Evolutionary conservation across 2,888 invertebrate species (phyloP).

Genomic region (Hedya salicella): DNA sequence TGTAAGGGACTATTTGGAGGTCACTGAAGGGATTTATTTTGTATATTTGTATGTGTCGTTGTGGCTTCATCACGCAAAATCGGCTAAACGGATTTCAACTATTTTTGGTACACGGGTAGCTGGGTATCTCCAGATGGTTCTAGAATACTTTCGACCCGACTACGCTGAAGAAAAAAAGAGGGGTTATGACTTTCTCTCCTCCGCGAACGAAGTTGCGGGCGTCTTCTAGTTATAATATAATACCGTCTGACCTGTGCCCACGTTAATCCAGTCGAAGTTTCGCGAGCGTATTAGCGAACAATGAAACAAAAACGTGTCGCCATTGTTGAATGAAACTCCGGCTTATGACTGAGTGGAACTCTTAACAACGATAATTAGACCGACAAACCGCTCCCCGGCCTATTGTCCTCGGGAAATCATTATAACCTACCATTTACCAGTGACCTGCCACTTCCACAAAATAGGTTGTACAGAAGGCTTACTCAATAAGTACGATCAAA

Average conservation of each 20-base stretch:
- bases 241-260: slow-evolving; percentile 51
- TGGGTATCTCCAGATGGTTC: too few relatives aligned
- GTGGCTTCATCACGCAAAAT: too few relatives aligned
- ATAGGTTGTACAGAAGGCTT: slow-evolving; percentile 19
- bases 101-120: too few relatives aligned
- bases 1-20: too few relatives aligned
- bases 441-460: slow-evolving; percentile 22
- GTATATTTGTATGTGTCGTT: too few relatives aligned
- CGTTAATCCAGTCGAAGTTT: slow-evolving; percentile 65
- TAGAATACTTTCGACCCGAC: too few relatives aligned
- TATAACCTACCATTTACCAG: slow-evolving; percentile 47
- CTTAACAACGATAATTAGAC: slow-evolving; percentile 66
- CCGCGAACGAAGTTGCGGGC: too few relatives aligned
- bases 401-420: slow-evolving; percentile 57
- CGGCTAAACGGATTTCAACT: too few relatives aligned
- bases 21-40: too few relatives aligned
- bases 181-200: too few relatives aligned
- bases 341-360: slow-evolving; percentile 61
- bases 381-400: slow-evolving; percentile 54
- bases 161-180: too few relatives aligned
- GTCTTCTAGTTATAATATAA: too few relatives aligned
- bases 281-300: slow-evolving; percentile 64
- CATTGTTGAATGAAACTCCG: slow-evolving; percentile 60
- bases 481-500: background rate
- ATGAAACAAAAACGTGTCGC: slow-evolving; percentile 67